Base-by-base conservation (phyloP, 2,888 invertebrate species). In the Agriopis aurantiaria region DNA sequence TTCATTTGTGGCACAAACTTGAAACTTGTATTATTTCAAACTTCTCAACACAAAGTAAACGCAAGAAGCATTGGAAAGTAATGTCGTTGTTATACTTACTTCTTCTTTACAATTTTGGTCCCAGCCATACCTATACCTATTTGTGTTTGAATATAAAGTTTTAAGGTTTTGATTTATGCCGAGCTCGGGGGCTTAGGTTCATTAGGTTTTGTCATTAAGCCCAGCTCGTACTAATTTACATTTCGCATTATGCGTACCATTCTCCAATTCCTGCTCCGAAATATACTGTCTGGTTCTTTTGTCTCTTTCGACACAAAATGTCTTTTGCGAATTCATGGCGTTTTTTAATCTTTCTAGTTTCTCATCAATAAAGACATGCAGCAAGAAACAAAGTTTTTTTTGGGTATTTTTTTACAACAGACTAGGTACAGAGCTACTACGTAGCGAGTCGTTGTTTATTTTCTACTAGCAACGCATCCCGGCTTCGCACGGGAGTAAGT, bases 141-240 rank as follows among this genome's bases (percentile, higher is more conserved):
- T 6, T 17, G 12, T 41, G n/a, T 10, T 41, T 40, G 40, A 52
- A 43, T 43, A 61, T 59, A 14, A 40, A 60, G 33, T 66, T 45
- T 52, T 46, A 45, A 53, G 53, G 53, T 48, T 48, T 55, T 55
- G 43, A 53, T 59, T 65, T 40, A 59, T 46, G 9, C 52, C 41
- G 10, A 49, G 49, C 49, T 33, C 55, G 46, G 49, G 23, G 48
- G 40, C 9, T 61, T 61, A 43, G 41, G 33, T 64, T 61, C 48
- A 53, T 65, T 51, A 60, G 55, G 49, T 53, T 68, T 51, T 61
- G 52, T 56, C 61, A 64, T 51, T 48, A 55, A 61, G 53, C 45
- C 23, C 14, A 7, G 17, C 53, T 46, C 17, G 49, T 49, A 52
- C 57, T 51, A 23, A 58, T 65, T 65, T 65, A 57, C 51, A 65